These are phyloP conservation scores for Dendrocincla fuliginosa DNA, from an alignment of 2,797 vertebrate genomes.

Conservation along the genomic window DNA sequence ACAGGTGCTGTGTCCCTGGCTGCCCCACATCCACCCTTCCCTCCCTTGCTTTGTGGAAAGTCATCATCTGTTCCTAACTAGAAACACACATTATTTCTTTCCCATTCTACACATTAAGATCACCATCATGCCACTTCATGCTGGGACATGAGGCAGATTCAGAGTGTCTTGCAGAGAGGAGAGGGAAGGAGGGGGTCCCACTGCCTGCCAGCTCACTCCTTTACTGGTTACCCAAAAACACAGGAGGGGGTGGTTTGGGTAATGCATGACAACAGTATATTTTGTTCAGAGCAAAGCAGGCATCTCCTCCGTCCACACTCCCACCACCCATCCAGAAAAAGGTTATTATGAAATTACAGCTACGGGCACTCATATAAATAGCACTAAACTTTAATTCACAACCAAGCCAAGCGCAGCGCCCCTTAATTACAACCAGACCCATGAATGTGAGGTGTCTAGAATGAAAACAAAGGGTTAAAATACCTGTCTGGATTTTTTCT, in stretches of 20 bases:
- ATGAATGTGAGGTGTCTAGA: neutral
- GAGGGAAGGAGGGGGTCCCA: neutral
- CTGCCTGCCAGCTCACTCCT: neutral
- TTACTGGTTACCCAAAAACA: accelerated
- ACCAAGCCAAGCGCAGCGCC: neutral
- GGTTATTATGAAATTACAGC: neutral
- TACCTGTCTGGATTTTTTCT: conserved; percentile 75
- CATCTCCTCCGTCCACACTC: neutral
- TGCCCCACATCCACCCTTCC: accelerated
- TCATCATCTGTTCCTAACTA: accelerated
- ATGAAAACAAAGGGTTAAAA: conserved; percentile 70
- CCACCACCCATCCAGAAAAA: neutral
- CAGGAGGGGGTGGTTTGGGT: neutral
- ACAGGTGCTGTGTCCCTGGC: too few relatives aligned
- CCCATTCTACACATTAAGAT: neutral
- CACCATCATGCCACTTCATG: neutral
- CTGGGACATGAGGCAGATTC: neutral
- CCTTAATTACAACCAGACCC: conserved; percentile 26
- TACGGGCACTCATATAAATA: neutral
- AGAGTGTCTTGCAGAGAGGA: neutral
- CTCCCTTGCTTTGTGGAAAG: neutral
- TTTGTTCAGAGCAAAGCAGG: neutral
- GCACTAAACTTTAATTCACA: neutral
- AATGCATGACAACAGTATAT: accelerated
- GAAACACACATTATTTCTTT: accelerated